Evolutionary conservation across 2,888 invertebrate species (phyloP), one percentile per base, ranked within the genome.

Genomic region (Microctonus hyperodae): DNA sequence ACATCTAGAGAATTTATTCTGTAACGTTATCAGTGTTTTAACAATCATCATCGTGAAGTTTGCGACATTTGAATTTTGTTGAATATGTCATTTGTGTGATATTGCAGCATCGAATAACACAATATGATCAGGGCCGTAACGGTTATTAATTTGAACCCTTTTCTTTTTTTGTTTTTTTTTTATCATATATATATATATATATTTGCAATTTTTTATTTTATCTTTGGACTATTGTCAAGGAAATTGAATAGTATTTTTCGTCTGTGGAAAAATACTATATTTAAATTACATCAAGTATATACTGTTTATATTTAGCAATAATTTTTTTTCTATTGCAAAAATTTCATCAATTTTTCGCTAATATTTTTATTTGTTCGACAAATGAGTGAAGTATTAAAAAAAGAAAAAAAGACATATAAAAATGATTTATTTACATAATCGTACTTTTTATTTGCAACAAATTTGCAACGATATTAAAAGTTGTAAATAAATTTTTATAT

Each of bases 71-170:
- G 31, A 33, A 33, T 57, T 57, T 57, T 69, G 69, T 70, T 62
- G 64, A 70, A 73, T 70, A 73, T 75, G 69, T 73, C 70, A 71
- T 74, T 74, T 70, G 69, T 74, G 44, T 44, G 72, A 69, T 72
- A 71, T 76, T 76, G 68, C 72, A 65, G 59, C 73, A 74, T 74
- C 67, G 67, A 74, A 75, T 75, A 75, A 73, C 74, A 74, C 72
- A 73, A 73, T 71, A 70, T 70, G 69, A 73, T 68, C 77, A 78
- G 77, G 76, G 68, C 67, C 72, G 78, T 76, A 61, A 68, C 60
- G 22, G 33, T 22, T 20, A 35, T 50, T 20, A 20, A 9, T 25
- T 28, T 2, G n/a, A 44, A 5, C 58, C 37, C 28, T 5, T 28
- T n/a, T 37, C 11, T 37, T 37, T 11, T n/a, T n/a, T n/a, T n/a